phyloP scores from a whole-genome alignment of 2,113 vertebrate genomes.

The Chlorocebus sabaeus region DNA sequence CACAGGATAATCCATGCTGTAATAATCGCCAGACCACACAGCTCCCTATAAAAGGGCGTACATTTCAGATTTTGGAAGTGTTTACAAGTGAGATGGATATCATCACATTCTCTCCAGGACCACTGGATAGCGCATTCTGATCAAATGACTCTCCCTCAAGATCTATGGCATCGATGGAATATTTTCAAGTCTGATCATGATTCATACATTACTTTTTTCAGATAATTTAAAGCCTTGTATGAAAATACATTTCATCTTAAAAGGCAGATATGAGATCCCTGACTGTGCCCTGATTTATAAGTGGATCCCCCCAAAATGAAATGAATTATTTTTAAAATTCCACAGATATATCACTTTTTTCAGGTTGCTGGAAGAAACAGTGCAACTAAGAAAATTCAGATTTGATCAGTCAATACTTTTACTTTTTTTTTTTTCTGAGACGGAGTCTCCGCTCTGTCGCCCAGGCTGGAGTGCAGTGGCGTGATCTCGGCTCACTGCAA shows the following conservation, averaged over 20 bases:
- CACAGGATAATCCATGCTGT: conserved; percentile 91
- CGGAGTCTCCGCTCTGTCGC: accelerated
- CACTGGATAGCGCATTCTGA: neutral
- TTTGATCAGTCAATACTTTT: neutral
- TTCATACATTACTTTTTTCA: neutral
- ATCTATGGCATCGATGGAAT: neutral
- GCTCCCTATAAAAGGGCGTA: conserved; percentile 84
- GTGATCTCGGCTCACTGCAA: too few species aligned
- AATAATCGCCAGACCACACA: conserved; percentile 90
- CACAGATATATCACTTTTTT: neutral
- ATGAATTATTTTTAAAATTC: neutral
- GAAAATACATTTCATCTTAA: neutral
- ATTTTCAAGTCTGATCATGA: neutral
- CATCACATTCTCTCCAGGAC: neutral
- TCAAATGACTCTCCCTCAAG: neutral
- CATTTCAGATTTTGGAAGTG: neutral
- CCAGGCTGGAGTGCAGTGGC: too few species aligned
- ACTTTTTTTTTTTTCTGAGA: neutral
- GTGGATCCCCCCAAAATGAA: neutral
- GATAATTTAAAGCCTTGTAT: neutral
- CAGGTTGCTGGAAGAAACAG: neutral
- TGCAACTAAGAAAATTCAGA: neutral
- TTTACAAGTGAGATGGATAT: neutral
- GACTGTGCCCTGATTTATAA: neutral
- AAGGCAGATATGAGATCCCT: neutral